phyloP scores from a whole-genome alignment of 1,140 invertebrate genomes.

The Saccostrea glomerata region DNA sequence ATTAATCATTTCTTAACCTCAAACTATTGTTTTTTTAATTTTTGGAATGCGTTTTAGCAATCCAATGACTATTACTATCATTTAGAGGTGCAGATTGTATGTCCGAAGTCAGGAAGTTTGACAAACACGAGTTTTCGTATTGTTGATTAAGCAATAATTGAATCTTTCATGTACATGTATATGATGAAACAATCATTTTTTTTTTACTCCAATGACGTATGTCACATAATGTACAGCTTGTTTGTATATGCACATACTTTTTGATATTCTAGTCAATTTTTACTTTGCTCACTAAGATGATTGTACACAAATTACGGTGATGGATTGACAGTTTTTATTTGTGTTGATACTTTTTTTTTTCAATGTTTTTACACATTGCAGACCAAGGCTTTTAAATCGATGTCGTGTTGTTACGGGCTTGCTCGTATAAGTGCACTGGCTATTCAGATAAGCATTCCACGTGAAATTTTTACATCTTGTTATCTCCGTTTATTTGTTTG shows the following conservation, averaged over 20 bases:
- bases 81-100: background rate
- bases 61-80: background rate
- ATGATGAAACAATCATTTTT: background rate
- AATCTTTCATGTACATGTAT: background rate
- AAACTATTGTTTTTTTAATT: background rate
- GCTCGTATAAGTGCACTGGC: background rate
- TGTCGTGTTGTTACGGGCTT: background rate
- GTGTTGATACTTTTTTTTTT: background rate
- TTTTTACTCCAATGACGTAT: background rate
- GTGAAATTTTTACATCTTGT: constrained; percentile 23
- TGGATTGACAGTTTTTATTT: background rate
- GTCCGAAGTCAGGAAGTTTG: constrained; percentile 1
- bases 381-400: background rate
- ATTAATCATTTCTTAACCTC: background rate
- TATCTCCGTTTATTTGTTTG: constrained; percentile 21
- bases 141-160: background rate
- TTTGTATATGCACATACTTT: constrained; percentile 6
- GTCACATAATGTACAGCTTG: background rate
- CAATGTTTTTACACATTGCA: background rate
- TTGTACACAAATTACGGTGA: background rate
- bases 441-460: constrained; percentile 23
- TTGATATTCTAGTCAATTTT: background rate
- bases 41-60: constrained; percentile 17
- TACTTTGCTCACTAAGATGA: constrained; percentile 9
- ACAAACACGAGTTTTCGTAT: background rate